Base-by-base conservation (phyloP, 2,113 vertebrate species). In the Lonchura striata region DNA sequence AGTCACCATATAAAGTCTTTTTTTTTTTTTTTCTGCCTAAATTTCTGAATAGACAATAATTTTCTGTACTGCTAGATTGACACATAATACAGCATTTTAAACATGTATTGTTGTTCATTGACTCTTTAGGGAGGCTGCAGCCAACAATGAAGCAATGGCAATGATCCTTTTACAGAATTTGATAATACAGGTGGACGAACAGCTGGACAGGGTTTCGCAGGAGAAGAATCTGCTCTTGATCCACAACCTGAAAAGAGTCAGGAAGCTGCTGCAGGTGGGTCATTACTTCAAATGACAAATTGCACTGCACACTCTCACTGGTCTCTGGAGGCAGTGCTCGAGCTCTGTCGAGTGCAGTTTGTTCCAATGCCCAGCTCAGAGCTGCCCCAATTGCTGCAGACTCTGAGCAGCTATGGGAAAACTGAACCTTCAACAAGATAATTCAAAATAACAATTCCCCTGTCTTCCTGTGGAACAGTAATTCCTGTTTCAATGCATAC, bases 241-340 rank as follows among this genome's bases (percentile, higher is more conserved):
- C 92, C 99, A 99, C 97, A 99, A 99, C 93, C 98, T 99, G 94
- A 99, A 99, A 92, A 98, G 99, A 96, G 99, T 99, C 84, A 98
- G 98, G 64, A 99, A 99, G 96, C 98, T 99, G 90, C 98, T 99
- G 52, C 99, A 99, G 99, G 99, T 99, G 81, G 82, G 98, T 87
- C 20, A 0, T 72, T 74, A 8, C 59, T 77, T 49, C 47, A 50
- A 49, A 23, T 81, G 81, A 33, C 44, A 68, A 54, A 66, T 11
- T 72, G 22, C 21, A 27, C 5, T 56, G 64, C 64, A 50, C 35
- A 2, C 41, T 18, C 39, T 71, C 8, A 12, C 13, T 33, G 49
- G 10, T 83, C 75, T 69, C 86, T 75, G 53, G 74, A 83, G 63
- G 39, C 50, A 80, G 59, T 42, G 54, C 54, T 79, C 9, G 23